Conservation (phyloP, 2,113 vertebrate species). For the Neogale vison region DNA sequence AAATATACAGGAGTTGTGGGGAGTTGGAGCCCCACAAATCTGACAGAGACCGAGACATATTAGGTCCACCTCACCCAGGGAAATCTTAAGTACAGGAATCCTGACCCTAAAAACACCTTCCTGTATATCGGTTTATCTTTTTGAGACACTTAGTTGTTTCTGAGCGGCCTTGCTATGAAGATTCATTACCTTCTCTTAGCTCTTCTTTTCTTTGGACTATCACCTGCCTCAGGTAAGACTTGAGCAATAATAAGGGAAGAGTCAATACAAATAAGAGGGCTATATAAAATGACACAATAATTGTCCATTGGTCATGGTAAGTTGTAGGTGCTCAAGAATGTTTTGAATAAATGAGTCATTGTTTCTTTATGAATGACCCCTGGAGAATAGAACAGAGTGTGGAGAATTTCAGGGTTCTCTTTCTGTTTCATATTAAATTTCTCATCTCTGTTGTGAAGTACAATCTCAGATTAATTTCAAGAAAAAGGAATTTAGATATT, state of each 20-base stretch:
- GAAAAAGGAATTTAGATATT: neutral
- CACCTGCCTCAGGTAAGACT: constrained; percentile 53
- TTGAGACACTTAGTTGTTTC: neutral
- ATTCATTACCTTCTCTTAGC: constrained; percentile 6
- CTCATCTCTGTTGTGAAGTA: neutral
- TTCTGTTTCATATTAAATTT: neutral
- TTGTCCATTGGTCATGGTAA: neutral
- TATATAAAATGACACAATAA: neutral
- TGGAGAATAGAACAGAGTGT: neutral
- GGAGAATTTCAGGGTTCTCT: neutral
- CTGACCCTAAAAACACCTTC: neutral
- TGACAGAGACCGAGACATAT: neutral
- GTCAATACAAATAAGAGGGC: neutral
- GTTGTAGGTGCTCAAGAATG: neutral
- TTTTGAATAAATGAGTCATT: neutral
- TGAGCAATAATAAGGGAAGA: neutral
- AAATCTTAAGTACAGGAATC: neutral
- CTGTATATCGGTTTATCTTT: neutral
- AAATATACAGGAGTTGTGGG: neutral
- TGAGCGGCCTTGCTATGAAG: constrained; percentile 38
- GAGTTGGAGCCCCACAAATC: neutral
- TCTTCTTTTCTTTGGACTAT: constrained; percentile 11
- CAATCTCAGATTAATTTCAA: neutral
- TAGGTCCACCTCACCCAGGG: neutral
- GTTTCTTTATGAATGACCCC: neutral